phyloP scores from a whole-genome alignment of 2,797 vertebrate species.

The Poecilia velifera region DNA sequence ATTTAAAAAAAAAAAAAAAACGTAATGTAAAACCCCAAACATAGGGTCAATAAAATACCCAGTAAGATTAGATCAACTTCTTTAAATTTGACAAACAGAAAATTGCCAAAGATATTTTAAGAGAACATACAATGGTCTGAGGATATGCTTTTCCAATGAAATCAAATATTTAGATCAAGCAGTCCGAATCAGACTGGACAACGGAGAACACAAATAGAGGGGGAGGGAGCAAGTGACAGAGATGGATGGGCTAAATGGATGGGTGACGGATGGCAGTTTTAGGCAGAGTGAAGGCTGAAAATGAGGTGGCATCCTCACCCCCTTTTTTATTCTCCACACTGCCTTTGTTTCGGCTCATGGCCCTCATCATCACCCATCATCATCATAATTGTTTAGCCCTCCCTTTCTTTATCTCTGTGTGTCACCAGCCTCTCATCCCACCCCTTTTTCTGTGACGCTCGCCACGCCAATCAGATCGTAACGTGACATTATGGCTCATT shows the following conservation, averaged over 20 bases:
- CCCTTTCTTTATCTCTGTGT: conserved; percentile 38
- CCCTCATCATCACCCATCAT: conserved; percentile 67
- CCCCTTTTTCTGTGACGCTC: conserved; percentile 56
- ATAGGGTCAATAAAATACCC: neutral
- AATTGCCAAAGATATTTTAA: conserved; percentile 1
- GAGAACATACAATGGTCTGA: conserved; percentile 10
- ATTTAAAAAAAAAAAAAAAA: neutral
- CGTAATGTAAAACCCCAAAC: neutral
- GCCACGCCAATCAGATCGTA: conserved; percentile 66
- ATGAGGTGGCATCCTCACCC: conserved; percentile 58
- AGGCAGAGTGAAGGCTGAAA: conserved; percentile 33
- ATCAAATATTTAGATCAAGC: conserved; percentile 7
- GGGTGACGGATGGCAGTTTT: conserved; percentile 70
- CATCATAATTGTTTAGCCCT: conserved; percentile 36
- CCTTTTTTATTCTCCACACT: conserved; percentile 52
- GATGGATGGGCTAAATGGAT: conserved; percentile 65
- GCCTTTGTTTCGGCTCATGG: conserved; percentile 71
- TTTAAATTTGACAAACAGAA: neutral
- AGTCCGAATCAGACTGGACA: conserved; percentile 15
- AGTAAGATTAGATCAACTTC: neutral
- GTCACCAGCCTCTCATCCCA: conserved; percentile 42
- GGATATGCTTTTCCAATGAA: conserved; percentile 26
- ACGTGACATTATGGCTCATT: conserved; percentile 72
- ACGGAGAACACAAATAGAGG: conserved; percentile 38
- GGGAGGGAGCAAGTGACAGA: conserved; percentile 57